Base-by-base conservation (phyloP, 1,140 invertebrate genomes). In the Penaeus chinensis region DNA sequence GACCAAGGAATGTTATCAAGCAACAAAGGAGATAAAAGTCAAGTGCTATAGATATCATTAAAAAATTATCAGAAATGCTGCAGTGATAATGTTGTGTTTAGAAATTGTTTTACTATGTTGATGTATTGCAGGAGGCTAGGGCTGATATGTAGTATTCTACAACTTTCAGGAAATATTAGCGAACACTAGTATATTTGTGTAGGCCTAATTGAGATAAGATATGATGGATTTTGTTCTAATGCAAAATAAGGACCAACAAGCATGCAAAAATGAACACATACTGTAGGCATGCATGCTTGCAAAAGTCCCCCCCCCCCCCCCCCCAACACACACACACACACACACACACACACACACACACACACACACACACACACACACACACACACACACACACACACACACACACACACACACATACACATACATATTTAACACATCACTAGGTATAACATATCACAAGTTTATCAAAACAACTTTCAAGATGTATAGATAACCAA, bases 291-390 rank as follows among this genome's bases (percentile, higher is more conserved):
- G 47, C 74, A 76, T 42, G 37, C 54, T 54, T 13, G 47, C 32
- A 1, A 2, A 32, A 32, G 32, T 32, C 1, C 32, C 32, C 32
- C 37, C 76, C 42, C 60, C 10, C 18, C 5, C 19, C 27, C 47
- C 10, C 22, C 76, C 27, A 24, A 60, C 74, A 32, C 74, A 77
- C 8, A 16, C 16, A n/a, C 27, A 77, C 24, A 77, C 74, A 27
- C 24, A 32, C 74, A 27, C 24, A 27, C 24, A 32, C 71, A 74
- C 71, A 74, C 71, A 74, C 71, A 74, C 71, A 74, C 71, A 37
- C 32, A 77, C 74, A 77, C 74, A 77, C 74, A 37, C 74, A 77
- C 32, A 77, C 74, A 19, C 27, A 13, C 11, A 13, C 32, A 11
- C 71, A 76, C 32, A 27, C 27, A 78, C 27, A n/a, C 11, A 78